Conservation (phyloP, 2,888 invertebrate species). For the Apeira syringaria region DNA sequence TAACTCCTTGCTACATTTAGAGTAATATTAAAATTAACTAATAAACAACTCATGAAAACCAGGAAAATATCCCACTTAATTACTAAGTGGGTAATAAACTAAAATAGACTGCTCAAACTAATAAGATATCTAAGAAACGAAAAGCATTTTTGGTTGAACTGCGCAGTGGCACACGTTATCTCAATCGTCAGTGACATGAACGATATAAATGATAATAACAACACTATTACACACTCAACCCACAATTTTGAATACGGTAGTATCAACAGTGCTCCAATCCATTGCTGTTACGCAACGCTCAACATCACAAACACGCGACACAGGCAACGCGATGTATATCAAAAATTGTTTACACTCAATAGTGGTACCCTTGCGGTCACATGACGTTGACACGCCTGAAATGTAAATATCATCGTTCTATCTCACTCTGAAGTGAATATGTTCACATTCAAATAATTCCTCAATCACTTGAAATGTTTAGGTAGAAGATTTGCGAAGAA, state of each 20-base stretch:
- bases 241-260: slow-evolving; percentile 34
- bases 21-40: not conserved
- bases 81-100: slow-evolving; percentile 1
- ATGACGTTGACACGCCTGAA: slow-evolving; percentile 44
- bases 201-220: slow-evolving; percentile 71
- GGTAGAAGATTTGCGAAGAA: slow-evolving; percentile 46
- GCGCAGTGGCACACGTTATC: slow-evolving; percentile 71
- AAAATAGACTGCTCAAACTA: slow-evolving; percentile 22
- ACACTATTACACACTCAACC: slow-evolving; percentile 46
- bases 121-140: slow-evolving; percentile 44
- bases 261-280: slow-evolving; percentile 32
- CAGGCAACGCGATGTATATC: slow-evolving; percentile 37
- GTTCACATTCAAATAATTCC: slow-evolving; percentile 15
- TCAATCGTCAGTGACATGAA: slow-evolving; percentile 59
- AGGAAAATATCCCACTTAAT: slow-evolving; percentile 15
- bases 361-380: slow-evolving; percentile 36
- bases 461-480: slow-evolving; percentile 31
- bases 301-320: slow-evolving; percentile 14
- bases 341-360: slow-evolving; percentile 20
- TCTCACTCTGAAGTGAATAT: slow-evolving; percentile 28
- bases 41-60: slow-evolving; percentile 5
- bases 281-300: slow-evolving; percentile 39
- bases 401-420: slow-evolving; percentile 26
- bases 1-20: too few relatives aligned
- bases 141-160: slow-evolving; percentile 57